Base-by-base conservation (phyloP, 1,140 invertebrate genomes). In the Dreissena rostriformis region DNA sequence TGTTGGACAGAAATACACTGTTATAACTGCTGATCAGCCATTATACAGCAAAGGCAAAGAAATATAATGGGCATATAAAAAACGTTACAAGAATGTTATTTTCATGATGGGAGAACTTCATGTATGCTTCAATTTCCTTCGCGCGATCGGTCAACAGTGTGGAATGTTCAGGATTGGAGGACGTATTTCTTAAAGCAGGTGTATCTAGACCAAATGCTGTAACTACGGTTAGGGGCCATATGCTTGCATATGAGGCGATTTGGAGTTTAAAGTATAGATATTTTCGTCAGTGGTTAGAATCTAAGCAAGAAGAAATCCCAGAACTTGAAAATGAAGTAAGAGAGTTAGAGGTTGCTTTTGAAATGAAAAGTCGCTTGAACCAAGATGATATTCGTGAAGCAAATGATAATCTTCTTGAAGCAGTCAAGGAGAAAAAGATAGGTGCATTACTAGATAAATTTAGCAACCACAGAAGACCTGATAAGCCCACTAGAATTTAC, bases 111-210 rank as follows among this genome's bases (percentile, higher is more conserved):
- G 79, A 24, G 74, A 57, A 1, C 26, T 83, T 17, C 80, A 83
- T 65, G 51, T 83, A 1, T 76, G 51, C 11, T 75, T 86, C 55
- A 83, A 83, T 61, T 86, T 83, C 51, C 52, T 78, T 29, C 83
- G 80, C 61, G 82, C 74, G 11, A 84, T 86, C 28, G 75, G 81
- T 15, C 73, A 86, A 51, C 85, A 86, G n/a, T 51, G 61, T 86
- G 53, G 80, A 77, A 12, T 72, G 53, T 72, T 65, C 75, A 68
- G 80, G 80, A 49, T 49, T 86, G 28, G 80, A 63, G 22, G 85
- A 86, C 65, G 19, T 82, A 24, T 86, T 53, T 73, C 26, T 72
- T 51, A 63, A 83, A 29, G 12, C 80, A 26, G 52, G 65, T 12
- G 28, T 86, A 6, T 83, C 22, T 83, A 67, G 15, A 53, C 39